Conservation (phyloP, 2,888 invertebrate genomes). For the Drosophila silvestris region DNA sequence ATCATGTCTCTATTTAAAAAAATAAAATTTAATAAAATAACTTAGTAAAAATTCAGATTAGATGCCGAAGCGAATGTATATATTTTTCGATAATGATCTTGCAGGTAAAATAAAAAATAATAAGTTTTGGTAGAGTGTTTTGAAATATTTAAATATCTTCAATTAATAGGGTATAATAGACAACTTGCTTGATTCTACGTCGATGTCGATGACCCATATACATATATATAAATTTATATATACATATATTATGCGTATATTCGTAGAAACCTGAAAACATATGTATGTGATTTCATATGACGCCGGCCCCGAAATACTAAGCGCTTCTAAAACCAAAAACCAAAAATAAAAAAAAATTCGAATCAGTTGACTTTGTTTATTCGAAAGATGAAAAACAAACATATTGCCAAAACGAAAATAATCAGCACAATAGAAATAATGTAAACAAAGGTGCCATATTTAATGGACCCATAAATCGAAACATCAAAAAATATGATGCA, state of each 20-base stretch:
- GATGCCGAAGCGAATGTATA: neutral
- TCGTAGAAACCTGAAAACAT: conserved; percentile 26
- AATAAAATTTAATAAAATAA: neutral
- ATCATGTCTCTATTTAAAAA: neutral
- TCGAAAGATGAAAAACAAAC: conserved; percentile 55
- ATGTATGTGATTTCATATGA: conserved; percentile 26
- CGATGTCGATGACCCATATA: conserved; percentile 72
- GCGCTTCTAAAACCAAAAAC: conserved; percentile 3
- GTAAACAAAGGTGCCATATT: conserved; percentile 28
- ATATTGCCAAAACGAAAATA: conserved; percentile 24
- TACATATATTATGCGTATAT: neutral
- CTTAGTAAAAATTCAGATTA: neutral
- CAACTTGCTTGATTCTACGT: neutral
- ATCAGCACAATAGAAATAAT: conserved; percentile 35
- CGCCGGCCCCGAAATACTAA: conserved; percentile 23
- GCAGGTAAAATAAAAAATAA: neutral
- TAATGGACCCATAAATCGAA: conserved; percentile 32
- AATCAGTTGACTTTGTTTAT: conserved; percentile 74
- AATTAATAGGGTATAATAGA: conserved; percentile 24
- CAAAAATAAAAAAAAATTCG: conserved; percentile 13
- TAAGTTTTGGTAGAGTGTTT: neutral
- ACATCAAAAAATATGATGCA: neutral
- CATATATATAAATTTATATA: conserved; percentile 38
- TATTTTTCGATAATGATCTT: neutral
- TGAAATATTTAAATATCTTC: neutral